Evolutionary conservation across 1,140 invertebrate species (phyloP).

Genomic region (Drosophila watanabei): DNA sequence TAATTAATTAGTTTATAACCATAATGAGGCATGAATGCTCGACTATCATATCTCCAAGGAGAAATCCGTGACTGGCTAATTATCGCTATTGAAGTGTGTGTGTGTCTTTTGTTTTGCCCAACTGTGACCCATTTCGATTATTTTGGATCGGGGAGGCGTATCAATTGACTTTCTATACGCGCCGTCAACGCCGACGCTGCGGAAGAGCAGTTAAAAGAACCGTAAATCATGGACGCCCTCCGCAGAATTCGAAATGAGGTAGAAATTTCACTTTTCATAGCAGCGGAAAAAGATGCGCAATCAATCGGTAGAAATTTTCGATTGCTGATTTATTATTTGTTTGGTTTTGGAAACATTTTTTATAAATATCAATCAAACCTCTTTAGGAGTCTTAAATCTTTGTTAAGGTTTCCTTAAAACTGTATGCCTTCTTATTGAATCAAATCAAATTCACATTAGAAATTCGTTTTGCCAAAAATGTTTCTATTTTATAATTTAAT

Average conservation of each 20-base stretch:
- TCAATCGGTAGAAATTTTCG: slow-evolving; percentile 7
- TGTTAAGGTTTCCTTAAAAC: not conserved
- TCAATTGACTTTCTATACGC: slow-evolving; percentile 58
- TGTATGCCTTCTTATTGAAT: too few relatives aligned
- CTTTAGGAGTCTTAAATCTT: not conserved
- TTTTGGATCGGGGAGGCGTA: slow-evolving; percentile 17
- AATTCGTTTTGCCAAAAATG: not conserved
- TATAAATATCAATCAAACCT: not conserved
- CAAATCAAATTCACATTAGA: too few relatives aligned
- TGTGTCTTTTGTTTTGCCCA: slow-evolving; percentile 12
- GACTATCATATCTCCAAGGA: slow-evolving; percentile 23
- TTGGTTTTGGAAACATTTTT: not conserved
- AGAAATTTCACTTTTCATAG: slow-evolving; percentile 70
- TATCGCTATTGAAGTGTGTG: slow-evolving; percentile 9
- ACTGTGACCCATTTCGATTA: slow-evolving; percentile 57
- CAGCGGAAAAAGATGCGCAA: slow-evolving; percentile 18
- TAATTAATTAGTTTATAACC: slow-evolving; percentile 69
- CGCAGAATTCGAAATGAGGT: slow-evolving; percentile 58
- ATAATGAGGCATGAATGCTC: slow-evolving; percentile 57
- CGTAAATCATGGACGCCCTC: slow-evolving; percentile 61
- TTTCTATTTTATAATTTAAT: not conserved
- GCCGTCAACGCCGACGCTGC: not conserved
- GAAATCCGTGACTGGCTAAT: slow-evolving; percentile 52
- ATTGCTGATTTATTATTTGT: slow-evolving; percentile 20
- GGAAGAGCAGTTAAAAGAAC: slow-evolving; percentile 71